phyloP scores from a whole-genome alignment of 2,797 vertebrate genomes.

The Manis javanica region DNA sequence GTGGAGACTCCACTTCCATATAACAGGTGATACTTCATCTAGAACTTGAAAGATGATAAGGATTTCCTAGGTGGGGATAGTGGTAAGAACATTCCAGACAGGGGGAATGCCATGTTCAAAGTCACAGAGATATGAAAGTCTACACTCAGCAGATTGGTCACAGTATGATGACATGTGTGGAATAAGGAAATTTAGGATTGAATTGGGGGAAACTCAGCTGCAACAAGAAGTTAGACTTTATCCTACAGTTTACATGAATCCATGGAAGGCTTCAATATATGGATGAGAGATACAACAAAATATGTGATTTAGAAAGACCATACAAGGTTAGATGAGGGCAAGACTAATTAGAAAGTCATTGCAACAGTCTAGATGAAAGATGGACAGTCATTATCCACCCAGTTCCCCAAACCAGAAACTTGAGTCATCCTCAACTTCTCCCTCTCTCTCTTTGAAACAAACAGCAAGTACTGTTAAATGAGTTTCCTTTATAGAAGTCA shows the following conservation, averaged over 20 bases:
- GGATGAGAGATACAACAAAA: neutral
- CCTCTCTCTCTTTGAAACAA: neutral
- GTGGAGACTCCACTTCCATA: neutral
- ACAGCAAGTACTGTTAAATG: neutral
- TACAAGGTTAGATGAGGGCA: neutral
- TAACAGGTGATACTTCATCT: neutral
- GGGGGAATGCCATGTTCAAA: neutral
- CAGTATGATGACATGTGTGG: neutral
- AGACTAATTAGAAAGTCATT: neutral
- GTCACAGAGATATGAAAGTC: neutral
- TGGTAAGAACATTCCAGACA: neutral
- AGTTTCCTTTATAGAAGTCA: neutral
- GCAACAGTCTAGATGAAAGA: neutral
- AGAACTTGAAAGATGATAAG: neutral
- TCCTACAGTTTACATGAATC: neutral
- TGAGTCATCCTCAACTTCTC: neutral
- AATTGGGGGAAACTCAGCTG: neutral
- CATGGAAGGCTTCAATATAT: neutral
- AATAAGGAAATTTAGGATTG: neutral
- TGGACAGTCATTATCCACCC: neutral
- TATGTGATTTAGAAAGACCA: neutral
- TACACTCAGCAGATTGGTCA: neutral
- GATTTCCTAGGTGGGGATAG: neutral
- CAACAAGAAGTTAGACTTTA: neutral
- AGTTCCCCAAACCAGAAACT: neutral